Evolutionary conservation across 2,113 vertebrate genomes (phyloP).

Genomic region (Rhinoderma darwinii): DNA sequence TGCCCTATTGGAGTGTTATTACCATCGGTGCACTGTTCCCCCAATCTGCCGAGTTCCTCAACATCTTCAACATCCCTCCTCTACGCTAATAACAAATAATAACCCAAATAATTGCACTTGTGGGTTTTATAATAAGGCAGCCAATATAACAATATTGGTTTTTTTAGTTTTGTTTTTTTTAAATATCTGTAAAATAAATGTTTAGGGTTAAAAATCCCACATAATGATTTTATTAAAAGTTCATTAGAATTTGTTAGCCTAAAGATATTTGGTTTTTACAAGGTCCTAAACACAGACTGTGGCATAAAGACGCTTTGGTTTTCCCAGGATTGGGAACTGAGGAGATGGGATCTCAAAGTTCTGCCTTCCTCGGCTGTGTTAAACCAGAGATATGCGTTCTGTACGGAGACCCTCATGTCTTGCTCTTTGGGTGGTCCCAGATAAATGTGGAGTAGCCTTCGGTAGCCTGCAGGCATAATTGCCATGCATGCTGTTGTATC

Average conservation of each 20-base stretch:
- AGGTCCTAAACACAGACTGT: slow-evolving; percentile 3
- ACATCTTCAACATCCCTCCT: not conserved
- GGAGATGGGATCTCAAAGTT: slow-evolving; percentile 66
- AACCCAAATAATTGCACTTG: not conserved
- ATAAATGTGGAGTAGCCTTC: slow-evolving; percentile 89
- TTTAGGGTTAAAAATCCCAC: not conserved
- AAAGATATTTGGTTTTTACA: not conserved
- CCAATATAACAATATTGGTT: not conserved
- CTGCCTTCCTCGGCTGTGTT: slow-evolving; percentile 57
- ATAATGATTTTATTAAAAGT: slow-evolving; percentile 29
- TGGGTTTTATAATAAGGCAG: not conserved
- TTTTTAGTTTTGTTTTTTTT: not conserved
- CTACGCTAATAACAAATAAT: not conserved
- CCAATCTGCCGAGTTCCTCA: not conserved
- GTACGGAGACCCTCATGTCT: slow-evolving; percentile 69
- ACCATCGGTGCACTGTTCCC: not conserved
- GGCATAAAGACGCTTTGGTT: slow-evolving; percentile 5
- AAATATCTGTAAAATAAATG: slow-evolving; percentile 17
- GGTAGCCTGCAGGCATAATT: slow-evolving; percentile 90
- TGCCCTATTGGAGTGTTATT: not conserved
- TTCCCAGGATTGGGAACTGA: slow-evolving; percentile 70
- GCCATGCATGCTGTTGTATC: slow-evolving; percentile 86
- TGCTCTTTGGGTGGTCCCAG: slow-evolving; percentile 91
- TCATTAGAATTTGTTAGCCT: slow-evolving; percentile 16
- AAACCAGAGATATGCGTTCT: slow-evolving; percentile 72